A percentile compares a stretch with the other conserved stretches of the same genome.
These are phyloP conservation scores for Pogoniulus pusillus DNA, from an alignment of 2,797 vertebrate genomes.

Conservation along the genomic window DNA sequence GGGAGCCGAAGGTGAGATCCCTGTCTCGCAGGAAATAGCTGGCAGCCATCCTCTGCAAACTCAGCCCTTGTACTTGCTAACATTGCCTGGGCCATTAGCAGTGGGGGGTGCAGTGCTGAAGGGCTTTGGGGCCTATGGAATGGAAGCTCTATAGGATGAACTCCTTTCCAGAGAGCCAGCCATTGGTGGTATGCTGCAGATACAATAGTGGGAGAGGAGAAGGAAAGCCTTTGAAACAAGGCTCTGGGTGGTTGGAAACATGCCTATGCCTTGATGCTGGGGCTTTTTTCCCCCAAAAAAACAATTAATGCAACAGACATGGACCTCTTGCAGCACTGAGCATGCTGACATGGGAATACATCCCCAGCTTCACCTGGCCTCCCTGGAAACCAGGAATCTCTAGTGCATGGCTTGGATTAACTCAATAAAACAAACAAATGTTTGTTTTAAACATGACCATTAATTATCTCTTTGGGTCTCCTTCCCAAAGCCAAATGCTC, in stretches of 20 bases:
- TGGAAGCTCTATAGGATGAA: neutral
- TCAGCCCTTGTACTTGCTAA: neutral
- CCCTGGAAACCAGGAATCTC: neutral
- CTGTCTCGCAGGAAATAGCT: neutral
- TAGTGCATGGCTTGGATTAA: neutral
- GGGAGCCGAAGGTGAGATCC: neutral
- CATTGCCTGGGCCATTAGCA: accelerated
- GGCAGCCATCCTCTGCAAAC: neutral
- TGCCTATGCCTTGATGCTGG: neutral
- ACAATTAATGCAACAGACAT: neutral
- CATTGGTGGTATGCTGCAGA: neutral
- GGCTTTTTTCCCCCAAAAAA: neutral
- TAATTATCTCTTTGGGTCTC: conserved; percentile 47
- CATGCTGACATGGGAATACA: neutral
- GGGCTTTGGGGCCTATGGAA: neutral
- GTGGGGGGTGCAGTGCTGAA: neutral
- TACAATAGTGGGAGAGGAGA: conserved; percentile 14
- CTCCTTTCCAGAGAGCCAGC: neutral
- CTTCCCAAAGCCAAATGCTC: neutral
- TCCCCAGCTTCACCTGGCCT: conserved; percentile 42
- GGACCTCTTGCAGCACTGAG: conserved; percentile 1
- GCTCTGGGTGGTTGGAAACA: conserved; percentile 39
- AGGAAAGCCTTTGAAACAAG: conserved; percentile 11
- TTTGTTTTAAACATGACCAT: conserved; percentile 38
- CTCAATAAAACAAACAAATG: conserved; percentile 41